Conservation (phyloP, 2,888 invertebrate genomes). For the Melanostoma scalare region DNA sequence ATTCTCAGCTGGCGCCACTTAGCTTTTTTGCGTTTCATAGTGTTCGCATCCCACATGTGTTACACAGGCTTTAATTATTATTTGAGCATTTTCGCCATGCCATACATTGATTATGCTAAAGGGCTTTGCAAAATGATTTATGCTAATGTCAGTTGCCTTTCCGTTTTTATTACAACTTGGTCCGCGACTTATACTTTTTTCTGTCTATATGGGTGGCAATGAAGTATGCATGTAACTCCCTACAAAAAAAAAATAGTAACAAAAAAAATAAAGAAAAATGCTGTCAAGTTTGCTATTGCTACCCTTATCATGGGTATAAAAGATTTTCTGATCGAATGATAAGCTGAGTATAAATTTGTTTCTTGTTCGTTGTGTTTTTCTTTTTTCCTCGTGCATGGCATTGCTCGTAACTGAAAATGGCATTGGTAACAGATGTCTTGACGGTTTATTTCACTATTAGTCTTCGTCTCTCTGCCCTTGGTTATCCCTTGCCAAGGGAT, state of each 20-base stretch:
- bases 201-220: no score
- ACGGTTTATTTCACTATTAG: constrained; percentile 48
- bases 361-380: constrained; percentile 7
- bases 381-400: constrained; percentile 43
- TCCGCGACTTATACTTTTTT: no score
- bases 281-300: constrained; percentile 40
- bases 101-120: constrained; percentile 62
- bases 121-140: constrained; percentile 64
- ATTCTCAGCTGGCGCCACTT: constrained; percentile 46
- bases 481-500: constrained; percentile 7
- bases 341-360: not conserved
- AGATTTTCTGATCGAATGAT: constrained; percentile 50
- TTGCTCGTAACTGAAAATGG: constrained; percentile 55
- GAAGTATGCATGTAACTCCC: not conserved
- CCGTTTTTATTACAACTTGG: not conserved
- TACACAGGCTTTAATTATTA: constrained; percentile 53
- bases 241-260: not conserved
- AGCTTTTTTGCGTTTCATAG: not conserved
- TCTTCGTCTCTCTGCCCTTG: constrained; percentile 6
- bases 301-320: constrained; percentile 46
- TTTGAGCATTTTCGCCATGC: constrained; percentile 55
- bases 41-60: constrained; percentile 32
- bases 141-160: constrained; percentile 52
- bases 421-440: constrained; percentile 68
- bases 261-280: not conserved